Conservation (phyloP, 2,797 vertebrate species). For the Cygnus olor region DNA sequence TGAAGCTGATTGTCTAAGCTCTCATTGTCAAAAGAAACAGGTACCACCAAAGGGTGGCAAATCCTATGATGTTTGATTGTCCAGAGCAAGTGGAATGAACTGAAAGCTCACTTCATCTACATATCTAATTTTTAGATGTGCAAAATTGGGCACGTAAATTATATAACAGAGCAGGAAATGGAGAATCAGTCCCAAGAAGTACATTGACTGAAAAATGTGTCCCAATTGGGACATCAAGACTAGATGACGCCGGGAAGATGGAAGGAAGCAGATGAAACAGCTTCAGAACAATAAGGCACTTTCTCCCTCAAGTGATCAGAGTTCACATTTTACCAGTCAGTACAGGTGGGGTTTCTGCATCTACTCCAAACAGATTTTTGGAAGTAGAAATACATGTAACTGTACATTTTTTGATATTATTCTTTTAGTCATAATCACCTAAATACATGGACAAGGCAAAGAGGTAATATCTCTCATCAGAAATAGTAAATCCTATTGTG, state of each 20-base stretch:
- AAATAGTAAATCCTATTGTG: not conserved
- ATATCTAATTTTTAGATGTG: not conserved
- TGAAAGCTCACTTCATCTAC: not conserved
- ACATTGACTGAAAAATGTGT: not conserved
- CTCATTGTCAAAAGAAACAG: not conserved
- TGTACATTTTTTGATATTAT: not conserved
- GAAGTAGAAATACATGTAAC: not conserved
- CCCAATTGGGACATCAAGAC: not conserved
- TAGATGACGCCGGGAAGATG: not conserved
- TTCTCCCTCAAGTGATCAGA: not conserved
- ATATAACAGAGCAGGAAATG: not conserved
- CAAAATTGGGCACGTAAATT: not conserved
- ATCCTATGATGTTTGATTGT: not conserved
- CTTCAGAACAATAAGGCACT: not conserved
- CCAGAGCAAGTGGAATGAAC: not conserved
- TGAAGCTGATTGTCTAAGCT: not conserved
- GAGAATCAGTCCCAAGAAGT: not conserved
- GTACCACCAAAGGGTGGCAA: not conserved
- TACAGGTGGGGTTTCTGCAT: not conserved
- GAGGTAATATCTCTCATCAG: not conserved
- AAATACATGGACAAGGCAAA: not conserved
- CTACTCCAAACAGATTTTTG: not conserved
- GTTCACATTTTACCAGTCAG: not conserved
- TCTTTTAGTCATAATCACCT: not conserved
- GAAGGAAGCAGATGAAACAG: not conserved